These are phyloP conservation scores for Galleria mellonella DNA, from an alignment of 1,140 invertebrate genomes.

Conservation along the genomic window DNA sequence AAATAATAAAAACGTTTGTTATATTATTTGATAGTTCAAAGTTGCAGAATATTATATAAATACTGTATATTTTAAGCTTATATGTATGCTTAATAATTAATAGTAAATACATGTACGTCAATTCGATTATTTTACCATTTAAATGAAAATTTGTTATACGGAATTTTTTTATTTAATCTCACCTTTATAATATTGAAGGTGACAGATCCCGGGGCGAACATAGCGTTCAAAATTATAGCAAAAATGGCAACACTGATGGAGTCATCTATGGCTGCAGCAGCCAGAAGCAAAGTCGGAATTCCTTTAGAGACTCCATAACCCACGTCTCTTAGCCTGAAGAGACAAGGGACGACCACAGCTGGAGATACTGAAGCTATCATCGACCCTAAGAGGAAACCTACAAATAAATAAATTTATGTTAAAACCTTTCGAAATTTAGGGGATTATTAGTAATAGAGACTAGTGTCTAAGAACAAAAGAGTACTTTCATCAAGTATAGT, in stretches of 20 bases:
- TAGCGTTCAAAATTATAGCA: conserved; percentile 88
- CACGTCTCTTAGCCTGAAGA: conserved; percentile 87
- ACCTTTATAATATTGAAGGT: conserved; percentile 75
- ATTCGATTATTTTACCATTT: no score
- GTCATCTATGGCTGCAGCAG: conserved; percentile 90
- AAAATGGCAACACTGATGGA: conserved; percentile 94
- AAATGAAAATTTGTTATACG: no score
- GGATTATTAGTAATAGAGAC: no score
- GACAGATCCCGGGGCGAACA: conserved; percentile 84
- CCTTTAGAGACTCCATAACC: conserved; percentile 95
- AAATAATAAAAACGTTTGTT: conserved; percentile 11
- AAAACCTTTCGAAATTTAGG: no score
- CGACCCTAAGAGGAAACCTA: conserved; percentile 86
- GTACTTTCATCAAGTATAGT: no score
- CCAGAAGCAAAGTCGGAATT: conserved; percentile 95
- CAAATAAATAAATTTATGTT: conserved; percentile 22
- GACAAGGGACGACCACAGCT: conserved; percentile 94
- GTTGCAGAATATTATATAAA: no score
- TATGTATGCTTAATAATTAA: no score
- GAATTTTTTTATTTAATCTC: no score
- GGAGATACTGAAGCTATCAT: conserved; percentile 95
- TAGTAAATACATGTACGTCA: no score
- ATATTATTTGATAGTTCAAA: no score
- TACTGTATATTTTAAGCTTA: no score
- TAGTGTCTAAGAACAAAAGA: no score